Conservation (phyloP, 30 jellyfish, hydroid and myxozoan genomes). For the Mastigias papua region DNA sequence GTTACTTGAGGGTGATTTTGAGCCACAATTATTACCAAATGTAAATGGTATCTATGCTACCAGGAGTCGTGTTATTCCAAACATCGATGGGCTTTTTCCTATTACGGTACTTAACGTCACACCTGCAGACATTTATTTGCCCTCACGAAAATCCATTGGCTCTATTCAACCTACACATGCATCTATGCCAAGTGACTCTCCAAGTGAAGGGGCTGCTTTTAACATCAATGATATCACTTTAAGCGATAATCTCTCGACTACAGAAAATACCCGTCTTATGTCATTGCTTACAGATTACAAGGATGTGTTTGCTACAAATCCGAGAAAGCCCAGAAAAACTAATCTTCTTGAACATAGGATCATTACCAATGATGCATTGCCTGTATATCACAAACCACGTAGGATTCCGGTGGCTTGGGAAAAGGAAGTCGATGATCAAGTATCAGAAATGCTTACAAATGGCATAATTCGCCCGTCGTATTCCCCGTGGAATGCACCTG, state of each 20-base stretch:
- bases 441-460: no score
- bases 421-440: no score
- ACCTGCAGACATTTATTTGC: constrained; percentile 21
- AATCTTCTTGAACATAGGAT: neutral
- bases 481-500: no score
- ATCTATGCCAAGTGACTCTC: neutral
- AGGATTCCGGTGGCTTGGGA: no score
- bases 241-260: constrained; percentile 25
- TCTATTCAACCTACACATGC: constrained; percentile 29
- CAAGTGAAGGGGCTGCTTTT: neutral
- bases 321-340: constrained; percentile 11
- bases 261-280: constrained; percentile 12
- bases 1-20: constrained; percentile 46
- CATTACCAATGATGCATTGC: no score
- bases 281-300: constrained; percentile 48
- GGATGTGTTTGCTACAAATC: constrained; percentile 41
- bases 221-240: constrained; percentile 10
- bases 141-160: constrained; percentile 47
- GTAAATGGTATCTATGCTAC: constrained; percentile 38
- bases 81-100: constrained; percentile 45
- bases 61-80: constrained; percentile 49
- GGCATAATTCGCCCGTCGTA: no score
- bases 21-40: constrained; percentile 25
- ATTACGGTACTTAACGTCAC: constrained; percentile 41
- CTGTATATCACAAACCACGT: no score